Evolutionary conservation across 2,888 invertebrate genomes (phyloP).

Genomic region (Tortrix viridana): DNA sequence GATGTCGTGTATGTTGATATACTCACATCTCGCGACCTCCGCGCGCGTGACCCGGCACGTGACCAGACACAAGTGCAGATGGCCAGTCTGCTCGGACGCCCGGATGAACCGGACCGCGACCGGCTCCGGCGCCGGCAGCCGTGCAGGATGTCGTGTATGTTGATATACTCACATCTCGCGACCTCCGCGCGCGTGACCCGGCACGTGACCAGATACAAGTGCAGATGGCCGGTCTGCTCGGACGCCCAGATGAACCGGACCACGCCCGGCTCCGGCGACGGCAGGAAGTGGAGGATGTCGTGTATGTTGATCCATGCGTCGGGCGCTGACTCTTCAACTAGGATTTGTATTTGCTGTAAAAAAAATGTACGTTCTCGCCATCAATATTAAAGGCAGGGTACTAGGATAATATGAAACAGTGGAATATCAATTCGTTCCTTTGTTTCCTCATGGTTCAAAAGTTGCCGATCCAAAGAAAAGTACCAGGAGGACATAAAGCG

Average conservation of each 20-base stretch:
- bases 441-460: no score
- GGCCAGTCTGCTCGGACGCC: no score
- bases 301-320: slow-evolving; percentile 98
- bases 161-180: slow-evolving; percentile 52
- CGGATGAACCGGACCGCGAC: no score
- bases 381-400: no score
- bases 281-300: slow-evolving; percentile 93
- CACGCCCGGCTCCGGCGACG: slow-evolving; percentile 72
- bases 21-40: slow-evolving; percentile 53
- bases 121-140: no score
- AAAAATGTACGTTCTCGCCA: no score
- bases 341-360: slow-evolving; percentile 62
- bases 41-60: no score
- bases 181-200: slow-evolving; percentile 58
- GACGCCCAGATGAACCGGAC: slow-evolving; percentile 95
- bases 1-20: neutral
- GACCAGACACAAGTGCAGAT: no score
- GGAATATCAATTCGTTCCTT: no score
- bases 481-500: neutral
- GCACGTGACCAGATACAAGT: slow-evolving; percentile 92
- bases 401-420: no score
- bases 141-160: neutral
- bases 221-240: slow-evolving; percentile 95
- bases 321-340: slow-evolving; percentile 79
- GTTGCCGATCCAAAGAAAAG: no score